Evolutionary conservation across 2,888 invertebrate genomes (phyloP).

Genomic region (Tachina grossa): DNA sequence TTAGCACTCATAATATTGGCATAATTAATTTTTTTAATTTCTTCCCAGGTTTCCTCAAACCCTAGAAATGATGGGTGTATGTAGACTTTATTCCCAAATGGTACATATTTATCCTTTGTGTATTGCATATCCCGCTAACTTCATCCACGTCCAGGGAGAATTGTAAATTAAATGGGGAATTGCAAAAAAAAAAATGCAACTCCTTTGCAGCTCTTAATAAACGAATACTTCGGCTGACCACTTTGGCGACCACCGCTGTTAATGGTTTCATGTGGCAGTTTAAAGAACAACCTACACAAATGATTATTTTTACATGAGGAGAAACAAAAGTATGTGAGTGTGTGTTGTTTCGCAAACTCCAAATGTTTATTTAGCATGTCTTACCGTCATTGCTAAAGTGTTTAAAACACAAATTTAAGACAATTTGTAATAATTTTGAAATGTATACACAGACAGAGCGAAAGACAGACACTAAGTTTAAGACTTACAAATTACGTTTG

Average conservation of each 20-base stretch:
- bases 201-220: too few species aligned
- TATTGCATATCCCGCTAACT: too few species aligned
- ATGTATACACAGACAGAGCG: neutral
- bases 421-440: conserved; percentile 58
- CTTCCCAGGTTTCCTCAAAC: too few species aligned
- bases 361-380: conserved; percentile 69
- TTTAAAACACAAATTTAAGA: conserved; percentile 64
- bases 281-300: conserved; percentile 35
- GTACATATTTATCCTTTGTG: too few species aligned
- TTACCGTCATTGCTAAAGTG: conserved; percentile 64
- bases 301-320: neutral
- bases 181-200: too few species aligned
- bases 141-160: too few species aligned
- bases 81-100: too few species aligned
- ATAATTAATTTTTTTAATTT: too few species aligned
- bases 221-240: neutral
- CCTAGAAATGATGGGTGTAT: too few species aligned
- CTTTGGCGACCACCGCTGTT: neutral
- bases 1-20: too few species aligned
- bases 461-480: conserved; percentile 19
- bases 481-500: conserved; percentile 43
- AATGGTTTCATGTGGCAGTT: conserved; percentile 14
- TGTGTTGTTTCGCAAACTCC: conserved; percentile 35
- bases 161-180: too few species aligned
- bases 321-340: neutral